Percentiles rank a stretch among this genome's conserved stretches.
Evolutionary conservation across 2,113 vertebrate species (phyloP).

Genomic region (Perccottus glenii): DNA sequence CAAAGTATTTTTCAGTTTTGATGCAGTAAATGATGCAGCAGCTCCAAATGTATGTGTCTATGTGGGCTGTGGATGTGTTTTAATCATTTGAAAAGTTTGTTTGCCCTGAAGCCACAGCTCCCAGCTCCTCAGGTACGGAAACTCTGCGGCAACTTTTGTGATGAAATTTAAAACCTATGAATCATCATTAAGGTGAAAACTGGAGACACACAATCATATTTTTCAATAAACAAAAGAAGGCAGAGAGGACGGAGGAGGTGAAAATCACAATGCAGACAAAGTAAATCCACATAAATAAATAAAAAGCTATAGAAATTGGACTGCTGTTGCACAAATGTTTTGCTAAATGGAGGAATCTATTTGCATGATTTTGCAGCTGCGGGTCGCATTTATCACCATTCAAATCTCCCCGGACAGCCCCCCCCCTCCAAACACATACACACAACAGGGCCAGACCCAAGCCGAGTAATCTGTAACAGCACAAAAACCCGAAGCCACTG

Average conservation of each 20-base stretch:
- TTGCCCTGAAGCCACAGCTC: slow-evolving; percentile 34
- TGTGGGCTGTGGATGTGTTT: slow-evolving; percentile 4
- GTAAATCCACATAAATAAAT: background rate
- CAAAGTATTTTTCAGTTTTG: slow-evolving; percentile 15
- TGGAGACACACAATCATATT: background rate
- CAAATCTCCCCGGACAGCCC: slow-evolving; percentile 12
- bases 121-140: slow-evolving; percentile 12
- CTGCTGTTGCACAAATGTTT: background rate
- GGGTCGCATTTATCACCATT: slow-evolving; percentile 21
- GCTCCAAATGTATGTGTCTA: slow-evolving; percentile 5
- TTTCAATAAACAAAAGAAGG: slow-evolving; percentile 13
- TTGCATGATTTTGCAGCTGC: slow-evolving; percentile 14
- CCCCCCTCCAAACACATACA: background rate
- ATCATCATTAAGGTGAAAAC: slow-evolving; percentile 23
- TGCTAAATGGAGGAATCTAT: slow-evolving; percentile 22
- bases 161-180: slow-evolving; percentile 36
- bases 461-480: slow-evolving; percentile 22
- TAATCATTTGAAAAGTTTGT: slow-evolving; percentile 18
- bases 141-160: slow-evolving; percentile 12
- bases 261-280: background rate
- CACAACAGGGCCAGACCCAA: slow-evolving; percentile 4
- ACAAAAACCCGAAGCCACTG: background rate
- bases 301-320: background rate
- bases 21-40: background rate
- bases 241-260: slow-evolving; percentile 11